Conservation (phyloP, 1,140 invertebrate species). For the Homarus americanus region DNA sequence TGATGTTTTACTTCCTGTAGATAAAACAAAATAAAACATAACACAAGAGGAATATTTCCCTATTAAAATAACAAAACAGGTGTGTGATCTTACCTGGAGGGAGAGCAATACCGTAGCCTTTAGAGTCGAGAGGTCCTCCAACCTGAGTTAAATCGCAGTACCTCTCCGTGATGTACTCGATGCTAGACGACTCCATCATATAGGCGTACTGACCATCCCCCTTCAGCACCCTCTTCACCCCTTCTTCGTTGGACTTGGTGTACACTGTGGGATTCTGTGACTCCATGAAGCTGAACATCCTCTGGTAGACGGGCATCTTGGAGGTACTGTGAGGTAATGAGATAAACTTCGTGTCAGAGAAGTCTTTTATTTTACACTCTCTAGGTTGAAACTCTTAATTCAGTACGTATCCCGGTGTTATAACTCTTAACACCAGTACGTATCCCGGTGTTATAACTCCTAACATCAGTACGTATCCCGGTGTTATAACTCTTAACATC, state of each 20-base stretch:
- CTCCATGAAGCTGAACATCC: conserved; percentile 97
- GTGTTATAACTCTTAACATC: no score
- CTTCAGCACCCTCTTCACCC: conserved; percentile 89
- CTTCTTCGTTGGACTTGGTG: conserved; percentile 89
- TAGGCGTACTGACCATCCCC: conserved; percentile 93
- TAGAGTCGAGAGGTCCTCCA: conserved; percentile 92
- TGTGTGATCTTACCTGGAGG: conserved; percentile 85
- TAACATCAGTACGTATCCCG: no score
- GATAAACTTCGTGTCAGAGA: no score
- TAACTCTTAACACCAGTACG: no score
- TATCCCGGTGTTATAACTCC: no score
- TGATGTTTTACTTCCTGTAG: no score
- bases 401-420: neutral
- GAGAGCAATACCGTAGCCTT: conserved; percentile 95
- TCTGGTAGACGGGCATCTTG: conserved; percentile 92
- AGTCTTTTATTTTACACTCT: no score
- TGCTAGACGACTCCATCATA: conserved; percentile 95
- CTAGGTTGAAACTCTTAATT: no score
- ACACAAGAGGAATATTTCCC: no score
- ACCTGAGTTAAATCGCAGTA: conserved; percentile 95
- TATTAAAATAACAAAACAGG: no score
- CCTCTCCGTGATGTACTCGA: conserved; percentile 84
- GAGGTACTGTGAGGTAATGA: conserved; percentile 85
- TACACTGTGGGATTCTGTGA: conserved; percentile 90
- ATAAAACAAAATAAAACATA: no score